Evolutionary conservation across 2,113 vertebrate species (phyloP).

Genomic region (Anolis sagrei): DNA sequence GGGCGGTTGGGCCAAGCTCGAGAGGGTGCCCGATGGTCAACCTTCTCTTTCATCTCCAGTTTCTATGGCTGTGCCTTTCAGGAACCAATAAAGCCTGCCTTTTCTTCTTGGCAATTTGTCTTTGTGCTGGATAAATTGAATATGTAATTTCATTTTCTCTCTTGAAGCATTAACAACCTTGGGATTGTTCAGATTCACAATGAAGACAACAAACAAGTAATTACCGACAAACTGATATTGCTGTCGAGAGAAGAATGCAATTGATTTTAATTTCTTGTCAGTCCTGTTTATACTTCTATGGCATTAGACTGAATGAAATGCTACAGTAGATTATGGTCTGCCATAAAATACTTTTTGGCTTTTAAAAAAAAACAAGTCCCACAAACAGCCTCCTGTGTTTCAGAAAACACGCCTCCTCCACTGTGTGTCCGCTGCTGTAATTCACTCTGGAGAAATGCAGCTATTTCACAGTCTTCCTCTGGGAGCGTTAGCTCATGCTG

Average conservation of each 20-base stretch:
- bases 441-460: background rate
- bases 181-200: constrained; percentile 72
- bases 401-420: background rate
- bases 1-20: background rate
- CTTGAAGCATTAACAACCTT: constrained; percentile 71
- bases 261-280: constrained; percentile 69
- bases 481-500: background rate
- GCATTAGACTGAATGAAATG: constrained; percentile 72
- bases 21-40: accelerated
- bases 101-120: constrained; percentile 70
- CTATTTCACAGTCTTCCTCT: background rate
- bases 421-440: background rate
- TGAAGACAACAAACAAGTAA: constrained; percentile 77
- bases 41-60: constrained; percentile 1
- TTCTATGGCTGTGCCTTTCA: background rate
- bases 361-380: constrained; percentile 33
- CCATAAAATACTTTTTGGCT: constrained; percentile 26
- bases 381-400: constrained; percentile 39
- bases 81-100: constrained; percentile 63
- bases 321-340: constrained; percentile 58
- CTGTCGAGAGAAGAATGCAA: constrained; percentile 69
- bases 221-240: constrained; percentile 67
- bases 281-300: constrained; percentile 67
- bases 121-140: constrained; percentile 70
- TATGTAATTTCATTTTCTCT: constrained; percentile 77